phyloP scores from a whole-genome alignment of 2,888 invertebrate genomes.

The Idaea biselata region DNA sequence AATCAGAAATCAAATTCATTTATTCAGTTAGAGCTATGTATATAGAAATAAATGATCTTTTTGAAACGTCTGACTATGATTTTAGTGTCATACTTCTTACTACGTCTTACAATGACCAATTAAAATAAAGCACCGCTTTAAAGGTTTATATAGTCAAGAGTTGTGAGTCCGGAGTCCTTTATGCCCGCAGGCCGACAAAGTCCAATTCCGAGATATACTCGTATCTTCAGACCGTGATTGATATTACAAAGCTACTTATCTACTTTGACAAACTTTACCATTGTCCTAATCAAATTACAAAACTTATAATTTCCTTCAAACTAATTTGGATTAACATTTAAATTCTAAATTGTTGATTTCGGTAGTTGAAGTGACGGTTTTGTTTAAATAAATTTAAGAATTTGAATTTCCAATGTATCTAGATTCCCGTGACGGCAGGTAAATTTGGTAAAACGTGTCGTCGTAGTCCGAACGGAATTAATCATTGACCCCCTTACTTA shows the following conservation, averaged over 20 bases:
- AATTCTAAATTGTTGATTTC: neutral
- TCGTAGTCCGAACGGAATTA: conserved; percentile 38
- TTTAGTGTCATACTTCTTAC: too few species aligned
- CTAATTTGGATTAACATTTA: neutral
- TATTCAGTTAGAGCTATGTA: too few species aligned
- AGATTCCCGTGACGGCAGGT: conserved; percentile 55
- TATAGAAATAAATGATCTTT: too few species aligned
- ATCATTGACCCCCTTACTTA: too few species aligned
- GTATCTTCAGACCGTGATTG: conserved; percentile 18
- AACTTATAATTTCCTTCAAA: neutral
- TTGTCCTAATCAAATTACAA: neutral
- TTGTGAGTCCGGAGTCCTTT: conserved; percentile 33
- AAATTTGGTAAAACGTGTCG: conserved; percentile 41
- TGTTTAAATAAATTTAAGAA: conserved; percentile 27
- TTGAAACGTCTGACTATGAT: too few species aligned
- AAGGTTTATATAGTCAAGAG: conserved; percentile 39
- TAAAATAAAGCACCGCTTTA: conserved; percentile 42
- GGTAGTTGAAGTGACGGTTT: conserved; percentile 35
- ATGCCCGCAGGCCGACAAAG: conserved; percentile 31
- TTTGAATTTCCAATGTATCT: conserved; percentile 36
- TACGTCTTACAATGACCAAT: conserved; percentile 21
- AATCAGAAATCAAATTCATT: too few species aligned
- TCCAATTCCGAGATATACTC: conserved; percentile 21
- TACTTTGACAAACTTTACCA: conserved; percentile 5
- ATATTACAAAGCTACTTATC: conserved; percentile 11